Evolutionary conservation across 2,888 invertebrate genomes (phyloP).

Genomic region (Drosophila hamatofila): DNA sequence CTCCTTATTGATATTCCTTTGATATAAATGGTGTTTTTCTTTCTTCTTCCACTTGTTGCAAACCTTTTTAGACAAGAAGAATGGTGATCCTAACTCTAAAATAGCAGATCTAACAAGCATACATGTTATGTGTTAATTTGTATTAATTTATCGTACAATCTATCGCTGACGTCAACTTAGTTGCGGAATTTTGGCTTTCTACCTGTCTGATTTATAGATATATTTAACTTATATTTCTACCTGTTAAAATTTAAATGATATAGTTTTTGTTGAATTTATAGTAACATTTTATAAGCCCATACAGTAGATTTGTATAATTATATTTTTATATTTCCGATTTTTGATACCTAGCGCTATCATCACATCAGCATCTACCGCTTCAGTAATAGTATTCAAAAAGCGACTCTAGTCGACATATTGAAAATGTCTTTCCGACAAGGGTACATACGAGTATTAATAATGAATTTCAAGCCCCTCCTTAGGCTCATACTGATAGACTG

Average conservation of each 20-base stretch:
- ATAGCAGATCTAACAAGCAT: not conserved
- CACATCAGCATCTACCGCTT: not conserved
- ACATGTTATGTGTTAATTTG: not conserved
- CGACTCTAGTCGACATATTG: not conserved
- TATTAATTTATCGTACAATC: not conserved
- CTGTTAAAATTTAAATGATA: no score
- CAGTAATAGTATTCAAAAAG: not conserved
- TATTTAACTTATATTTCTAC: not conserved
- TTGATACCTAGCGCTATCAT: not conserved
- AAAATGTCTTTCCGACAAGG: not conserved
- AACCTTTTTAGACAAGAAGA: no score
- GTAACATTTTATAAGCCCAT: no score
- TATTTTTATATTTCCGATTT: not conserved
- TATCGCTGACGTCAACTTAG: not conserved
- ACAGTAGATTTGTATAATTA: no score
- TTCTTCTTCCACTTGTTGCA: no score
- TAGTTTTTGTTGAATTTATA: no score
- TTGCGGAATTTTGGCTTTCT: not conserved
- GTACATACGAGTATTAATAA: not conserved
- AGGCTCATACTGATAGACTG: not conserved
- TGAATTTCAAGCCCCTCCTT: not conserved
- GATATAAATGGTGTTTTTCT: no score
- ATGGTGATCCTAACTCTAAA: not conserved
- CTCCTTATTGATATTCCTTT: no score
- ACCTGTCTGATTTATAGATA: not conserved